Evolutionary conservation across 2,113 vertebrate species (phyloP).

Genomic region (Raja brachyura): DNA sequence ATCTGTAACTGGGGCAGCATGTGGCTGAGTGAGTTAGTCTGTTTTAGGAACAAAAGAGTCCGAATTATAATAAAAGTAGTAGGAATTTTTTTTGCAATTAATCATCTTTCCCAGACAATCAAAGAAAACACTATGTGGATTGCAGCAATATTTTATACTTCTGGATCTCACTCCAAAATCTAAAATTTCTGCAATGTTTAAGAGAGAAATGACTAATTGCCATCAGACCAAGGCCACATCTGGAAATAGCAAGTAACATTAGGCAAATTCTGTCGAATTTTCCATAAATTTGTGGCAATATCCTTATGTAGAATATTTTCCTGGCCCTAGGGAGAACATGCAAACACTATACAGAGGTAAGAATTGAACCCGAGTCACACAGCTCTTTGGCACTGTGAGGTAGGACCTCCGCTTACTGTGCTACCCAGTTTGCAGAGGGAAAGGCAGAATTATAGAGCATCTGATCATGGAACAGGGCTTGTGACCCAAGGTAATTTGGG

Average conservation of each 20-base stretch:
- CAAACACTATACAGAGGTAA: no score
- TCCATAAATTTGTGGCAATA: not conserved
- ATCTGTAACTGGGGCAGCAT: conserved; percentile 21
- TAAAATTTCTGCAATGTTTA: not conserved
- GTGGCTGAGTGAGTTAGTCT: not conserved
- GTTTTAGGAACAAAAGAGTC: not conserved
- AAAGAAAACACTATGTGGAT: not conserved
- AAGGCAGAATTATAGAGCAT: no score
- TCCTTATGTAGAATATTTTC: not conserved
- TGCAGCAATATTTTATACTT: not conserved
- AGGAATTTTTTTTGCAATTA: not conserved
- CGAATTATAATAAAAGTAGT: not conserved
- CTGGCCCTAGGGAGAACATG: no score
- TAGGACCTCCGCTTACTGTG: no score
- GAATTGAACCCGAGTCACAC: no score
- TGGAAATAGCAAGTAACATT: not conserved
- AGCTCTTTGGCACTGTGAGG: no score
- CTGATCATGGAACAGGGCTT: no score
- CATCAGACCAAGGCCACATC: not conserved
- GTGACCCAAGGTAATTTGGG: no score
- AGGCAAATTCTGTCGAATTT: not conserved
- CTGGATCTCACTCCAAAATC: not conserved
- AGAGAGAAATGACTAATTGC: not conserved
- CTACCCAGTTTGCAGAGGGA: no score
- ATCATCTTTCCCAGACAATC: not conserved